These are phyloP conservation scores for Tiliacea citrago DNA, from an alignment of 2,888 invertebrate genomes.

Conservation along the genomic window DNA sequence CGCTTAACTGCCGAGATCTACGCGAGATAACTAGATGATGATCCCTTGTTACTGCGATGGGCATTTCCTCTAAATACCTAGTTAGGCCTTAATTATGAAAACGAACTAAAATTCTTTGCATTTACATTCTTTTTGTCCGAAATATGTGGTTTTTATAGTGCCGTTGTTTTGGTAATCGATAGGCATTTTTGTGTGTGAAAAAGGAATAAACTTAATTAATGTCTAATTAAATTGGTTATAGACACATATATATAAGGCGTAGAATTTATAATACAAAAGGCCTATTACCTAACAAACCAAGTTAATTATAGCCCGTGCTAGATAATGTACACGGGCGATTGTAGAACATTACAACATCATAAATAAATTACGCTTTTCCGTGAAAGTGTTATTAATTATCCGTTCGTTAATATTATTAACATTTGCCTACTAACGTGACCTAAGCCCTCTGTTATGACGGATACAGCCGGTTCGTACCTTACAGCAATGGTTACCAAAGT, in stretches of 20 bases:
- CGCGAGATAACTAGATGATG: slow-evolving; percentile 61
- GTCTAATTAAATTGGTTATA: not conserved
- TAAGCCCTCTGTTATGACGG: slow-evolving; percentile 30
- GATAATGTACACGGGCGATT: slow-evolving; percentile 27
- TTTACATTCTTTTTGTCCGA: slow-evolving; percentile 16
- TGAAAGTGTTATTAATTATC: slow-evolving; percentile 53
- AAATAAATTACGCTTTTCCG: slow-evolving; percentile 44
- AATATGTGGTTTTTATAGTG: slow-evolving; percentile 14
- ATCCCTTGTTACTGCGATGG: slow-evolving; percentile 50
- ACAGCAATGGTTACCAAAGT: too few species aligned
- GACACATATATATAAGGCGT: not conserved
- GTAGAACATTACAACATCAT: slow-evolving; percentile 34
- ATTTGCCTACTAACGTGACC: slow-evolving; percentile 36
- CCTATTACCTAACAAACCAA: slow-evolving; percentile 13
- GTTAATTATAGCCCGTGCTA: slow-evolving; percentile 16
- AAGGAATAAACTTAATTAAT: not conserved
- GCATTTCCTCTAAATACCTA: slow-evolving; percentile 52
- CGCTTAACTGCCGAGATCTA: slow-evolving; percentile 57
- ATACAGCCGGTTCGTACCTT: slow-evolving; percentile 26
- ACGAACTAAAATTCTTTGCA: slow-evolving; percentile 31
- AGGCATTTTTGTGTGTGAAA: slow-evolving; percentile 26
- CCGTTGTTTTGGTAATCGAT: slow-evolving; percentile 30
- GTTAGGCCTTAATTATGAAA: slow-evolving; percentile 51
- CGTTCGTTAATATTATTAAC: slow-evolving; percentile 40
- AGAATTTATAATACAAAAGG: not conserved